Evolutionary conservation across 2,797 vertebrate species (phyloP), one percentile per base, ranked within the genome.

Genomic region (Amniataba percoides): DNA sequence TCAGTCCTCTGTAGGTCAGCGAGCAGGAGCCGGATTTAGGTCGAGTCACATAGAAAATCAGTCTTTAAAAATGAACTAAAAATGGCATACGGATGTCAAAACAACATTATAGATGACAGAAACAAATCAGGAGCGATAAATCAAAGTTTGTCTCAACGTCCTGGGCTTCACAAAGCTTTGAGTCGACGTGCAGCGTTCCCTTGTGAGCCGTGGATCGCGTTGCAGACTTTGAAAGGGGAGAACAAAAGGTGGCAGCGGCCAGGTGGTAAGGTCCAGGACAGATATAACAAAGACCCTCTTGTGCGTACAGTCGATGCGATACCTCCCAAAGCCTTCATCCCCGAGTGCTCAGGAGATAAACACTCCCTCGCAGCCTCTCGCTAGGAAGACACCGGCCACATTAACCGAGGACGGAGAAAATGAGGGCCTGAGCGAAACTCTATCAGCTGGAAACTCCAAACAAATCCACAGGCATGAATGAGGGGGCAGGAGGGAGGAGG

Each of bases 261-360:
- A 91, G 89, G 91, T 92, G 89, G 82, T 64, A 66, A 73, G 73
- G 80, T 80, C 84, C 71, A 79, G 84, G 73, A 89, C 77, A 73
- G 84, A 82, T 78, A 69, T 60, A 89, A 95, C 94, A 94, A 94
- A 94, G 91, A 85, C 57, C 71, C 73, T 77, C 75, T 89, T 95
- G 92, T 95, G 77, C 49, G 12, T 51, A 34, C 66, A 75, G 80
- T 81, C 39, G n/a, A 78, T 68, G 76, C 81, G 82, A 57, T 62
- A 84, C 79, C 82, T 88, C 82, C 73, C 64, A 62, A 75, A 88
- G 84, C 74, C 81, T 91, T 82, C 84, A 86, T 88, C 87, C 85
- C 78, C 52, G 71, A 91, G 84, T 68, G 70, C 78, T 72, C 75
- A 15, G 34, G 78, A 88, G 89, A 87, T 73, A 89, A 83, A 89